Evolutionary conservation across 2,797 vertebrate genomes (phyloP), one percentile per base, ranked within the genome.

Genomic region (Stomatorhinus walkeri): DNA sequence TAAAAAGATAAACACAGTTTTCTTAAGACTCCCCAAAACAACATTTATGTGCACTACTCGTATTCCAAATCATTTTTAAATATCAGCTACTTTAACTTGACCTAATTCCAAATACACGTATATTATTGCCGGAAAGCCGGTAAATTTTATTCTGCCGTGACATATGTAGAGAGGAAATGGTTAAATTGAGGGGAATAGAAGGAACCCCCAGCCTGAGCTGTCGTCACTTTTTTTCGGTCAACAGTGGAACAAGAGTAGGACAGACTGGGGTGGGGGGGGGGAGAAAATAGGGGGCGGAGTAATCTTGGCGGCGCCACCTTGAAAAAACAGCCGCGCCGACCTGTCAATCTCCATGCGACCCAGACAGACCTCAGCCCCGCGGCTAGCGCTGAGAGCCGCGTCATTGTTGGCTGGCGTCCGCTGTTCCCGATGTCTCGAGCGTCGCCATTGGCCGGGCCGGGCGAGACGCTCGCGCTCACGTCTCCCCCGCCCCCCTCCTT

Each of bases 241-340:
- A 89, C 54, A 64, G 51, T 72, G 88, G 56, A 52, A 52, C n/a
- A 52, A 24, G 56, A 89, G 64, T 24, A 46, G 43, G 51, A 89
- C 36, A 49, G 59, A 83, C 24, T 64, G n/a, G 9, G 87, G 59
- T 14, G 14, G 2, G 68, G 52, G 68, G 52, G 79, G 89, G 64
- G 83, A 54, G 61, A 28, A 16, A 86, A 3, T 85, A 89, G 14
- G 68, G 84, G 90, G 90, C 91, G 88, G 72, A 72, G 88, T 94
- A 93, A 94, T 94, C 92, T 90, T 90, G 87, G 88, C 92, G 95
- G 95, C 94, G 95, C 95, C 95, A 95, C 92, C 91, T 94, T 94
- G 95, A 94, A 95, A 95, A 94, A 94, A 95, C 94, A 94, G 94
- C 94, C 94, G 93, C 92, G 91, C 92, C 89, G 92, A 91, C 91